These are phyloP conservation scores for Acanthurus tractus DNA, from an alignment of 2,797 vertebrate genomes.

Conservation along the genomic window DNA sequence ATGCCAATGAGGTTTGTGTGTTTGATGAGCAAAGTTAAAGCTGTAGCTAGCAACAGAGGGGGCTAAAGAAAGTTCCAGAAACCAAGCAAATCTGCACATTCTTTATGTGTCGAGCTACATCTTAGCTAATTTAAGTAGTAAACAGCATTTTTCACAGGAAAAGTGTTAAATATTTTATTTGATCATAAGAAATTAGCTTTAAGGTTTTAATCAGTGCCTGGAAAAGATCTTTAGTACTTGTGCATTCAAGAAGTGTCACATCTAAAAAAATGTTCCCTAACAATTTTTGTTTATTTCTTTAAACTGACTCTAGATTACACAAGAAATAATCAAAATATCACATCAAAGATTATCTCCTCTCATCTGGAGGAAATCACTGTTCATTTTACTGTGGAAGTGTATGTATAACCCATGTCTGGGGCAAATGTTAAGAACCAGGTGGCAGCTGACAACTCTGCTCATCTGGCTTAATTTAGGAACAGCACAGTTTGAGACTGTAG, in stretches of 20 bases:
- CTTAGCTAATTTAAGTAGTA: too few species aligned
- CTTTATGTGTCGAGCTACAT: too few species aligned
- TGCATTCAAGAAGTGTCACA: background rate
- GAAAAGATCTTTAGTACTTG: background rate
- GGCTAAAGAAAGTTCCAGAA: too few species aligned
- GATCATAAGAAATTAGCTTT: too few species aligned
- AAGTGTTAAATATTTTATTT: too few species aligned
- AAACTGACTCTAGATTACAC: background rate
- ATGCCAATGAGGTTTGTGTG: too few species aligned
- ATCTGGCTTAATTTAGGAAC: constrained; percentile 54
- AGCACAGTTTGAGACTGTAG: constrained; percentile 30
- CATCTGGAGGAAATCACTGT: constrained; percentile 9
- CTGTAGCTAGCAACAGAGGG: too few species aligned
- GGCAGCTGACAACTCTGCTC: constrained; percentile 32
- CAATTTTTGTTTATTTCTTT: background rate
- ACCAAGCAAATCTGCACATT: too few species aligned
- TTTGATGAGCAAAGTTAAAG: too few species aligned
- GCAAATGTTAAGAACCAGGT: constrained; percentile 20
- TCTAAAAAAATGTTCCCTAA: background rate
- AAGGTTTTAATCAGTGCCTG: too few species aligned
- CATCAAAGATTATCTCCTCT: constrained; percentile 2
- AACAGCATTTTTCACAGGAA: too few species aligned
- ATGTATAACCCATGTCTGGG: constrained; percentile 15
- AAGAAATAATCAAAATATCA: background rate
- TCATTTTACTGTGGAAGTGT: background rate